Evolutionary conservation across 2,113 vertebrate species (phyloP), one percentile per base, ranked within the genome.

Genomic region (Choloepus hoffmanni): DNA sequence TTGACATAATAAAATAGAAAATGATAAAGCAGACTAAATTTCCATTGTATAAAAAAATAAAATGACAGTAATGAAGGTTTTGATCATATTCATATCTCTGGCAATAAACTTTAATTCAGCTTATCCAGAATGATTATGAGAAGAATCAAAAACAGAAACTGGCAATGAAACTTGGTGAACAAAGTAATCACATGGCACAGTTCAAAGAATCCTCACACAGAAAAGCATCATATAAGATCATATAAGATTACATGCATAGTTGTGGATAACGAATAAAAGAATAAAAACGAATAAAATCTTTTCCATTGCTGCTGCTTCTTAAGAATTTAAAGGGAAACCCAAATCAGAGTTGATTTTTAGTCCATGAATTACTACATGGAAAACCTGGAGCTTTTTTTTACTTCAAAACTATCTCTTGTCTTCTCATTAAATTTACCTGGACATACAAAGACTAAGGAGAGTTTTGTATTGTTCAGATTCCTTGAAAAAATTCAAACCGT

Each of bases 11-110:
- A 86, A 86, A 70, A 86, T 48, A 78, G 50, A 78, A 89, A 76
- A 58, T 30, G 5, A 79, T 89, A 85, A 91, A 0, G 2, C 40
- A 76, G 24, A 9, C 21, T 62, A 28, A 81, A 45, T 89, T 81
- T 79, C 16, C 81, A 48, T 72, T n/a, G 70, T 85, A 84, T 85
- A n/a, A 72, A 90, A 82, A 81, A 92, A 55, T 16, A 33, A 93
- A 93, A 74, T 68, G 16, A 16, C 21, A 21, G 30, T 50, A 88
- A 81, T 8, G 53, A n/a, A 0, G 11, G 1, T 81, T 97, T 91
- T 91, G 2, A 26, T 50, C 78, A 68, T 63, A 89, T 76, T 89
- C 14, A 81, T 55, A 89, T 85, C 62, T 91, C 43, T 81, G 48
- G 14, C 36, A 81, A 40, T 74, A 85, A 76, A 70, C 11, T 74